phyloP scores from a whole-genome alignment of 2,888 invertebrate genomes.

The Labia minor region DNA sequence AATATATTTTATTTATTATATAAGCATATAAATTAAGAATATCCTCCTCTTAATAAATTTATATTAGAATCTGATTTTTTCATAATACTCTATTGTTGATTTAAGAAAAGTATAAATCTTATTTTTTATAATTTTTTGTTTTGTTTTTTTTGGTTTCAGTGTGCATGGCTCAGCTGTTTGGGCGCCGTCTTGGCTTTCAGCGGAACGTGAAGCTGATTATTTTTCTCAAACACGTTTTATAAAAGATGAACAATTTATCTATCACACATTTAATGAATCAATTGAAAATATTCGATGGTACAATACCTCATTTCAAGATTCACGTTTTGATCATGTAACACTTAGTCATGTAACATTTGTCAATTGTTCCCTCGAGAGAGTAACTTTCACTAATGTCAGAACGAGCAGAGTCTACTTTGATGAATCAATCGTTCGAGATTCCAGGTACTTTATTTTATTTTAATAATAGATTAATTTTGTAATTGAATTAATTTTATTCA shows the following conservation, averaged over 20 bases:
- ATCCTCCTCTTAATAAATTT: too few relatives aligned
- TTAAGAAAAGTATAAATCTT: too few relatives aligned
- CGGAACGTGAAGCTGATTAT: constrained; percentile 14
- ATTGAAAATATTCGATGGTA: constrained; percentile 53
- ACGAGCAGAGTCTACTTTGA: constrained; percentile 57
- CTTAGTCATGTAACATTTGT: constrained; percentile 60
- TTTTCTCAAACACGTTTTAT: background rate
- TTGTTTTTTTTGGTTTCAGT: too few relatives aligned
- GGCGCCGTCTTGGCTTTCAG: constrained; percentile 1
- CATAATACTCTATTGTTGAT: too few relatives aligned
- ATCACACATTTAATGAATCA: constrained; percentile 46
- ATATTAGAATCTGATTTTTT: too few relatives aligned
- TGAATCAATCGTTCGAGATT: constrained; percentile 49
- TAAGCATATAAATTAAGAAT: too few relatives aligned
- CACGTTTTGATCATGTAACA: constrained; percentile 54
- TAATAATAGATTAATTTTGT: too few relatives aligned
- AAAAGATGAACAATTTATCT: background rate
- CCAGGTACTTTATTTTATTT: too few relatives aligned
- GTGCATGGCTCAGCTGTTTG: background rate
- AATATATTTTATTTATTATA: too few relatives aligned
- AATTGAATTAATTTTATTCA: too few relatives aligned
- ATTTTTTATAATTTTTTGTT: background rate
- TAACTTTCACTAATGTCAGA: constrained; percentile 58
- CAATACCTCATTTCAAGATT: constrained; percentile 49
- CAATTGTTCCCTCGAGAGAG: constrained; percentile 57